Base-by-base conservation (phyloP, 2,113 vertebrate genomes). In the Sphaerodactylus townsendi region DNA sequence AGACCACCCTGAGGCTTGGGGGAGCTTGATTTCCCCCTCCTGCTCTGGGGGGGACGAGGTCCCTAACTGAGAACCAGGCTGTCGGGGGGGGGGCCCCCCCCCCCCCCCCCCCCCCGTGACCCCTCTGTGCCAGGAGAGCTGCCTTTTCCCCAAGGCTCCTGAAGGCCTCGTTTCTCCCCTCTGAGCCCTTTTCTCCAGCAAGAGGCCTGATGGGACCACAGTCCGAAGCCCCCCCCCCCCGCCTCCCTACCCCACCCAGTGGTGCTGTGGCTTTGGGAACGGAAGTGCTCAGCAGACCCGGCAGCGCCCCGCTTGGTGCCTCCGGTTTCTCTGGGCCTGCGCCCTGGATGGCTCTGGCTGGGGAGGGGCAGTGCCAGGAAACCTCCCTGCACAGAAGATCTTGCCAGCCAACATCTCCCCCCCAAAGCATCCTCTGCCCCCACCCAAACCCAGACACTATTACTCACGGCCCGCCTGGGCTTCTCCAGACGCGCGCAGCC, bases 361-460 rank as follows among this genome's bases (percentile, higher is more conserved):
- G 6, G 35, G n/a, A 8, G 56, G 46, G 1, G 30, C 25, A 17
- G 9, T 15, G 39, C 59, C 21, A 19, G 30, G n/a, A 3, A 35
- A 6, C 13, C 25, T 3, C 46, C 13, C 37, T 53, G 23, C 53
- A 21, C 4, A 56, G 53, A 23, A 56, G 53, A 56, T 56, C 50
- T 17, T 53, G 15, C 50, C 50, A 14, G 14, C 50, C 50, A 17
- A 17, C 4, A 5, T 62, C 59, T 25, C 59, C 59, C 53, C 50
- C 19, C 53, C 44, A 2, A 11, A 25, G n/a, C 2, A 15, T 10
- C 4, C 44, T 44, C 10, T 30, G 13, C 48, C 8, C 8, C 35
- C 50, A 85, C 92, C 91, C 92, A 94, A 92, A 90, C 93, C 90
- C 94, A 94, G n/a, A 96, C 95, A 96, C 96, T 94, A 92, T 96